phyloP scores from a whole-genome alignment of 64 coral and sea anemone species.

The Anthopleura sola region DNA sequence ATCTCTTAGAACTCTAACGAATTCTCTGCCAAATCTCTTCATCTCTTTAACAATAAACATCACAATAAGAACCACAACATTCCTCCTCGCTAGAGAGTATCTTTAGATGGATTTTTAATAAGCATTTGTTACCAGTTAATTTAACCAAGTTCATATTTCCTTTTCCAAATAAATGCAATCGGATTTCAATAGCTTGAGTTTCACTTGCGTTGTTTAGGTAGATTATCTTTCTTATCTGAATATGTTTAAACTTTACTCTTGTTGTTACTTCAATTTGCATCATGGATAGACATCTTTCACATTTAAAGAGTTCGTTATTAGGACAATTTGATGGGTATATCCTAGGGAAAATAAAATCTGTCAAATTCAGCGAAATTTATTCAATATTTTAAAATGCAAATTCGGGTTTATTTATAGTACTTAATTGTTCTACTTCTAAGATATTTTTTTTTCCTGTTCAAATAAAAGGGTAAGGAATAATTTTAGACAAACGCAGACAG shows the following conservation, averaged over 20 bases:
- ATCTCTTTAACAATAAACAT: background rate
- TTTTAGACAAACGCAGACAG: background rate
- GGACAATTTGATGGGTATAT: too few relatives aligned
- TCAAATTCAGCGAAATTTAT: background rate
- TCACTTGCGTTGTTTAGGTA: background rate
- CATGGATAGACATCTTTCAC: too few relatives aligned
- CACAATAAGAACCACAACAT: background rate
- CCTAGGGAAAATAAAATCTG: too few relatives aligned
- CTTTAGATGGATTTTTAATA: background rate
- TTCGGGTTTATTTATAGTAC: background rate
- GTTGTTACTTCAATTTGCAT: background rate
- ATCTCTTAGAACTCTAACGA: background rate
- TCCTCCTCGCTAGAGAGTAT: background rate
- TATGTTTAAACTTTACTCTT: background rate
- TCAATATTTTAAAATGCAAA: constrained; percentile 13
- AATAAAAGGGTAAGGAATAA: background rate
- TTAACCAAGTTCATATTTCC: background rate
- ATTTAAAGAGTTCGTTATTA: too few relatives aligned
- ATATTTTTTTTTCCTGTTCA: background rate
- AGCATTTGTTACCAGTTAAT: constrained; percentile 3
- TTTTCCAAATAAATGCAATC: constrained; percentile 1
- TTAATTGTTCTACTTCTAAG: background rate
- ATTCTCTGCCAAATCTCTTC: background rate
- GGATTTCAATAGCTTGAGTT: constrained; percentile 5
- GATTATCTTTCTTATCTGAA: background rate